A percentile compares a stretch with the other conserved stretches of the same genome.
These are phyloP conservation scores for Microtus montanus DNA, from an alignment of 2,113 vertebrate species.

Conservation along the genomic window DNA sequence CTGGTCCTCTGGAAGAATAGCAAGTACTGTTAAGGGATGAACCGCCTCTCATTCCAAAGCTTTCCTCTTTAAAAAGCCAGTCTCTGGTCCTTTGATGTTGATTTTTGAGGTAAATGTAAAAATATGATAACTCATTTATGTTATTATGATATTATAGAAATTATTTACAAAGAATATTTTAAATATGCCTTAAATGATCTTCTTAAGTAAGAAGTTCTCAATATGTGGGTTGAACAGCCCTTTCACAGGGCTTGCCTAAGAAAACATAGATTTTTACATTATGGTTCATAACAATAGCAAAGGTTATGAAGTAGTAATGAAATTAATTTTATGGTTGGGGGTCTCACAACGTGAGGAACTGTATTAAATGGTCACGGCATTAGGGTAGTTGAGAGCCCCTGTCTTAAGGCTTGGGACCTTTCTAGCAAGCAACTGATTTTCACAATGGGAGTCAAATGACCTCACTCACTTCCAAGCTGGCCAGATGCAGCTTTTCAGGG, in stretches of 20 bases:
- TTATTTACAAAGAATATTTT: constrained; percentile 46
- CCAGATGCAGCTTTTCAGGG: constrained; percentile 13
- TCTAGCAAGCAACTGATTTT: neutral
- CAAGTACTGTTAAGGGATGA: neutral
- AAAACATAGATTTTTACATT: neutral
- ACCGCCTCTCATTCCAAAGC: neutral
- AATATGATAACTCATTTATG: neutral
- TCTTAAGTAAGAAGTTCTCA: neutral
- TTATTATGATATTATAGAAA: neutral
- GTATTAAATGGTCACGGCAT: neutral
- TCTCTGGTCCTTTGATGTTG: constrained; percentile 15
- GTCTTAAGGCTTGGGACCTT: neutral
- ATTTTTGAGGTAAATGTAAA: constrained; percentile 41
- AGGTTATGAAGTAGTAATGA: neutral
- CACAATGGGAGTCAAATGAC: neutral
- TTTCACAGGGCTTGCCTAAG: neutral
- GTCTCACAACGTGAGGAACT: neutral
- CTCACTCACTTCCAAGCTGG: constrained; percentile 64
- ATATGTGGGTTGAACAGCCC: too few species aligned
- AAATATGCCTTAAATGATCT: constrained; percentile 22
- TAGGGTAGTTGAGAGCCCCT: neutral
- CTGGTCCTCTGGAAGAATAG: neutral
- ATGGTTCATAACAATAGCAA: neutral
- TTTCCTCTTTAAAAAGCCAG: neutral
- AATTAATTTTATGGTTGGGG: neutral